Evolutionary conservation across 2,888 invertebrate genomes (phyloP).

Genomic region (Alcis repandata): DNA sequence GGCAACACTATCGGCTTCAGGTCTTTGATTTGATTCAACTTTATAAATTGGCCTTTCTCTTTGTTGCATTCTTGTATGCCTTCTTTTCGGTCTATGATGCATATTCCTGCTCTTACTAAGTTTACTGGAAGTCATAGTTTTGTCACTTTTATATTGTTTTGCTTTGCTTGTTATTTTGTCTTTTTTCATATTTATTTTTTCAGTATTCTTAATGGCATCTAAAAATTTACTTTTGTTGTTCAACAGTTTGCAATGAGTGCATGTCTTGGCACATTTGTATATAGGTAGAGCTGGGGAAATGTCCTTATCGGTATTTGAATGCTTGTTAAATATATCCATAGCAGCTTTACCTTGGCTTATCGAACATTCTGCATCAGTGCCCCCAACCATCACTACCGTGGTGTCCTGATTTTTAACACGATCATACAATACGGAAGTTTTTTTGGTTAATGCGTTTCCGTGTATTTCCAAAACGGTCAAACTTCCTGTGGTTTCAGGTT

Average conservation of each 20-base stretch:
- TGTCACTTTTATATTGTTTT: too few species aligned
- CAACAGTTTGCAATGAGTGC: conserved; percentile 9
- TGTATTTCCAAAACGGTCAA: conserved; percentile 6
- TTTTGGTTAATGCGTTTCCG: conserved; percentile 7
- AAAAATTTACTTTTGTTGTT: neutral
- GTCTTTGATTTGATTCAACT: too few species aligned
- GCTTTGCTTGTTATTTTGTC: too few species aligned
- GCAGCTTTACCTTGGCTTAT: conserved; percentile 3
- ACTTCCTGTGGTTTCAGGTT: neutral
- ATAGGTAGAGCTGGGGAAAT: neutral
- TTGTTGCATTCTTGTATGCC: conserved; percentile 17
- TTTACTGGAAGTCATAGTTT: conserved; percentile 2
- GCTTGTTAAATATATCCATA: neutral
- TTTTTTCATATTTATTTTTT: neutral
- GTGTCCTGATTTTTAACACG: neutral
- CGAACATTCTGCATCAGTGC: conserved; percentile 8
- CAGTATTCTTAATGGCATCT: neutral
- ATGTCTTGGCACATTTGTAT: conserved; percentile 16
- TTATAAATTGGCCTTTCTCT: too few species aligned
- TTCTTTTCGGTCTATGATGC: conserved; percentile 1
- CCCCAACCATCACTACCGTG: conserved; percentile 8
- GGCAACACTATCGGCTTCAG: too few species aligned
- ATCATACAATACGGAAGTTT: conserved; percentile 3
- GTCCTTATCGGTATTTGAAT: neutral
- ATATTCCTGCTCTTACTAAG: conserved; percentile 1